Percentiles rank a stretch among this genome's conserved stretches.
Evolutionary conservation across 1,140 invertebrate genomes (phyloP).

Genomic region (Platyscapa corneri): DNA sequence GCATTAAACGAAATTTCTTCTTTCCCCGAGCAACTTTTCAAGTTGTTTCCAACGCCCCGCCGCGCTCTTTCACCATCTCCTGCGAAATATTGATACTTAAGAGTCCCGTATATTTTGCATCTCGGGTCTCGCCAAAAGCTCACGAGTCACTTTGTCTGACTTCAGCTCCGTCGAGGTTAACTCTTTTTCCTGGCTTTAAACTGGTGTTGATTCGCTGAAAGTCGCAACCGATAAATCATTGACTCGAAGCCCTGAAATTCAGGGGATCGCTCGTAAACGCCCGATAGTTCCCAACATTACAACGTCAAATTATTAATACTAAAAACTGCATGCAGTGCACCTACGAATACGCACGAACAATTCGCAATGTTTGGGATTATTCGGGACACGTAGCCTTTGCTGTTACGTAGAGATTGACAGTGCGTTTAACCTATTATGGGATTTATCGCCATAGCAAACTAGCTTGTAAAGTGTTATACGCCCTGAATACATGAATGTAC

Average conservation of each 20-base stretch:
- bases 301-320: background rate
- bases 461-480: background rate
- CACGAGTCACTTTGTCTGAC: background rate
- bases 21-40: background rate
- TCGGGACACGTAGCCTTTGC: background rate
- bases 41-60: too few species aligned
- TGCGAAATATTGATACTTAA: background rate
- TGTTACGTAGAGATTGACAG: background rate
- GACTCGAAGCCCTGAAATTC: too few species aligned
- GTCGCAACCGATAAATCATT: too few species aligned
- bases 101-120: background rate
- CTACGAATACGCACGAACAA: background rate
- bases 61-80: background rate
- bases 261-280: background rate
- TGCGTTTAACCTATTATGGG: background rate
- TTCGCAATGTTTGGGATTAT: background rate
- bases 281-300: background rate
- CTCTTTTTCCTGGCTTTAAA: too few species aligned
- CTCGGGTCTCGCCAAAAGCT: background rate
- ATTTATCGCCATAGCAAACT: background rate
- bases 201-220: too few species aligned
- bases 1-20: constrained; percentile 14
- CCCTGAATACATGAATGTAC: background rate
- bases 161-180: too few species aligned
- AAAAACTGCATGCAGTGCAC: background rate